Evolutionary conservation across 37 sponge, comb jelly and placozoan genomes (phyloP), one percentile per base, ranked within the genome.

Genomic region (Beroe forskalii): DNA sequence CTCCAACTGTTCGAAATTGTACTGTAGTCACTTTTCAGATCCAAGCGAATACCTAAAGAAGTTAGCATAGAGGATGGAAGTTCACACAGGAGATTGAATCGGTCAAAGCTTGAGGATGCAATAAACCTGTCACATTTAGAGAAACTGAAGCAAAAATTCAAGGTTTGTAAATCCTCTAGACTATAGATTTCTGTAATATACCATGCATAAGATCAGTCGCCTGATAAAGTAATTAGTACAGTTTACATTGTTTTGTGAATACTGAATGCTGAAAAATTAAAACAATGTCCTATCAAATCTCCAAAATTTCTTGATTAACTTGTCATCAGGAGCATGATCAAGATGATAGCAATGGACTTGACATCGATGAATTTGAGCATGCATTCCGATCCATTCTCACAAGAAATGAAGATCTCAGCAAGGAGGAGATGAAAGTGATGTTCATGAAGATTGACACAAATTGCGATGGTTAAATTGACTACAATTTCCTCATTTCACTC

Each of bases 381-480:
- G 86, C 86, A n/a, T 80, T 80, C 27, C 86, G 86, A 42, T 35
- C 86, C 27, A 80, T 80, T 27, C 40, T 80, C 27, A 80, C 86
- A 6, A 2, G 48, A 1, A 80, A 80, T 24, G 55, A 80, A 22
- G 30, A 38, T 27, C 86, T 80, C 30, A 80, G 86, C 41, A 42
- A 80, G 42, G 86, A 80, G 27, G 86, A 94, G 91, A 92, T 94
- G 92, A 92, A 92, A 0, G 64, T 92, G 27, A 91, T 95, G 94
- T 95, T 95, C 90, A 95, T 94, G 95, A 97, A 97, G 90, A 95
- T 97, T 67, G 97, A 97, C 91, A 94, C 94, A 14, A 93, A 93
- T 64, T 94, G 94, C 90, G 95, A 93, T 67, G 97, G 86, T 80
- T 6, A 22, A 12, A 48, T n/a, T n/a, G n/a, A n/a, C n/a, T n/a